Base-by-base conservation (phyloP, 2,888 invertebrate genomes). In the Atethmia centrago region DNA sequence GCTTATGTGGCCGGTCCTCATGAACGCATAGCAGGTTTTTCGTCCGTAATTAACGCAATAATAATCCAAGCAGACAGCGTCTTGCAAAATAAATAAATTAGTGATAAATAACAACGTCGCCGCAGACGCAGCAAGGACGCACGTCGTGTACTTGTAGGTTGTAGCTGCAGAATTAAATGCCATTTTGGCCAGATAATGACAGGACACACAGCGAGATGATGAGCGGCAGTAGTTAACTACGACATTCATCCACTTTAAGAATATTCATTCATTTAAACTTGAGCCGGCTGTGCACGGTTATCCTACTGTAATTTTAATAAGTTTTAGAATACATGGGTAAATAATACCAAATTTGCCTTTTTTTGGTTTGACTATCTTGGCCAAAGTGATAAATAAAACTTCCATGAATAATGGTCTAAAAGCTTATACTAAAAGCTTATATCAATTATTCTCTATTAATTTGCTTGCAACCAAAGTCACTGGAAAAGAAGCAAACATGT, bases 21-120 rank as follows among this genome's bases (percentile, higher is more conserved):
- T 76, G 71, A 72, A 63, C 47, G 59, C 66, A 62, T 36, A 63
- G 73, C 58, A 74, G 83, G 66, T 73, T 63, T 73, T 72, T 82
- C 63, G 61, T 58, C 62, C 67, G 62, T 78, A 83, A 87, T 87
- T 85, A 81, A 62, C 42, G 49, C 62, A 71, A 80, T 80, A 77
- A 74, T 82, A 79, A 87, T 77, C 72, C 61, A 71, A 64, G 42
- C 55, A 49, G 72, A 63, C 62, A 67, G 69, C 31, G 47, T 47
- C 64, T 77, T 75, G 67, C 74, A 47, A 72, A 75, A 85, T 85
- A 75, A 85, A 73, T 85, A 70, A 65, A 76, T 72, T 36, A 42
- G 45, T 76, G 67, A 75, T 82, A 83, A 80, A 82, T 74, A 77
- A 73, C 56, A 59, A 63, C 62, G 42, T 58, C 53, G 42, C 36